Evolutionary conservation across 2,113 vertebrate genomes (phyloP), one percentile per base, ranked within the genome.

Genomic region (Hypanus sabinus): DNA sequence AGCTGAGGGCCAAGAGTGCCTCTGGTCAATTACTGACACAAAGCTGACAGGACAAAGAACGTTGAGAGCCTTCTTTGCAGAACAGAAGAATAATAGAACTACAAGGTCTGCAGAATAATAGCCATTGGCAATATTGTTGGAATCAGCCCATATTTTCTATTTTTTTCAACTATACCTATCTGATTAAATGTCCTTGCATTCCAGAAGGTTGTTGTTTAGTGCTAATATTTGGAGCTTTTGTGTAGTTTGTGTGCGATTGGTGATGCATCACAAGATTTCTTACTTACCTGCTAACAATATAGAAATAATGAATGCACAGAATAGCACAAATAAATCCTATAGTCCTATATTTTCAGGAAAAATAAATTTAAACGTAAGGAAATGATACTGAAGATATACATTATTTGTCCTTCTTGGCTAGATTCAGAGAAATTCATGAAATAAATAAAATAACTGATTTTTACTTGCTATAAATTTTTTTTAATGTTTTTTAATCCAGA

Each of bases 301-400:
- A 95, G 96, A 96, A 96, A 95, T 94, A 94, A 95, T 95, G 94
- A 96, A 95, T 96, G 96, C 95, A 95, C 95, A 94, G 94, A 94
- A 93, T 36, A 83, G 95, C 95, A 96, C 96, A 93, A 68, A 94
- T 95, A 96, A 18, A n/a, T 22, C 46, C 10, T 7, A 83, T 36
- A 2, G 12, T 83, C 38, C 80, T 4, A 18, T 46, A 33, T 38
- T 38, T 46, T 38, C 27, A 79, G 7, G 30, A 79, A 79, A 33
- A n/a, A 79, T 0, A 10, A 5, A 83, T 18, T 16, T 16, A 85
- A 57, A 33, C 76, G 16, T 2, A 36, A 79, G 36, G 33, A 36
- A 79, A 0, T 36, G 75, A 77, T 8, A 75, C 30, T 77, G 77
- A 36, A 79, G 12, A 33, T 14, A 14, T 36, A 11, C 77, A 16